Conservation (phyloP, 2,888 invertebrate species). For the Muschampia plurimacula region DNA sequence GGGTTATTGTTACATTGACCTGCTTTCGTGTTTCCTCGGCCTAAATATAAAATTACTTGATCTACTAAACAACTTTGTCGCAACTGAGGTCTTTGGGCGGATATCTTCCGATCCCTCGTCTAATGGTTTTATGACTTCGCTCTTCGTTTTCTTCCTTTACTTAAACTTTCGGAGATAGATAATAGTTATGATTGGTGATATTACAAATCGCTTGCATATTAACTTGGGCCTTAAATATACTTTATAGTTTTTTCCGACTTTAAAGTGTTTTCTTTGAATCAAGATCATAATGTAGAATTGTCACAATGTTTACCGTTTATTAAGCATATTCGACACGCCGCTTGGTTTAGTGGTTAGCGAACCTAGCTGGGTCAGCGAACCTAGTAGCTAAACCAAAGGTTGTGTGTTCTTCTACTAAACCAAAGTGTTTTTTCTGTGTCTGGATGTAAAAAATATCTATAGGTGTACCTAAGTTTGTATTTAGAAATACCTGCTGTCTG, state of each 20-base stretch:
- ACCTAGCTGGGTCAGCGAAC: too few relatives aligned
- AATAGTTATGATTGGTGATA: slow-evolving; percentile 10
- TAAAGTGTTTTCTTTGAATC: too few relatives aligned
- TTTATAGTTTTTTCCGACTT: background rate
- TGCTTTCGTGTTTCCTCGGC: slow-evolving; percentile 4
- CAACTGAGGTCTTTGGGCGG: background rate
- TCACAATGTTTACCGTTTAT: too few relatives aligned
- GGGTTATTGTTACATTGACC: slow-evolving; percentile 20
- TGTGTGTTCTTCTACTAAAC: too few relatives aligned
- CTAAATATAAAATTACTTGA: slow-evolving; percentile 20
- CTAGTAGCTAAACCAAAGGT: too few relatives aligned
- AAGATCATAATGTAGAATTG: too few relatives aligned
- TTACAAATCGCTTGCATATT: background rate
- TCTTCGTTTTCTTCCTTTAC: background rate
- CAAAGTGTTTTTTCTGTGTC: too few relatives aligned
- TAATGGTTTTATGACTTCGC: slow-evolving; percentile 21
- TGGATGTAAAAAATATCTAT: too few relatives aligned
- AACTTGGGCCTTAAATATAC: background rate
- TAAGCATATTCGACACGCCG: too few relatives aligned
- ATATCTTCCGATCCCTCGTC: background rate
- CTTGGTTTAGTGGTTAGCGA: too few relatives aligned
- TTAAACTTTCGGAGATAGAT: background rate
- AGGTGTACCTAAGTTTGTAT: too few relatives aligned
- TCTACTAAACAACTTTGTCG: slow-evolving; percentile 28
- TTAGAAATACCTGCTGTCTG: too few relatives aligned